These are phyloP conservation scores for Propithecus coquereli DNA, from an alignment of 2,113 vertebrate species.

Conservation along the genomic window DNA sequence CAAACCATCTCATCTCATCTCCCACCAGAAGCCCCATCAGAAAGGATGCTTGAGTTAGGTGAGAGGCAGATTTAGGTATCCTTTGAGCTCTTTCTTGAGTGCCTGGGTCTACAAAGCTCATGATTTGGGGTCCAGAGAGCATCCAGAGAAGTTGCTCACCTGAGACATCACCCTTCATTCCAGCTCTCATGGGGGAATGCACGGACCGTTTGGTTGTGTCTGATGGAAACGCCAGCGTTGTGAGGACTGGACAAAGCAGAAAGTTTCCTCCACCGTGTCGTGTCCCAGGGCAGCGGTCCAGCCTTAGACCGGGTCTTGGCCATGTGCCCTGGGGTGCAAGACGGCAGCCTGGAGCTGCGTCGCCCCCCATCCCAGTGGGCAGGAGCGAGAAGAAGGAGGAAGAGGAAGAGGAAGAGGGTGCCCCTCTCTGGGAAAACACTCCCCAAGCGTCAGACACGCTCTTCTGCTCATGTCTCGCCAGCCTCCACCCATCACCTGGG, in stretches of 20 bases:
- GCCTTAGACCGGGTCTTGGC: not conserved
- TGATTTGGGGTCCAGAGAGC: not conserved
- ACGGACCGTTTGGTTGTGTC: rapidly evolving
- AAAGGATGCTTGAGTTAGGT: too few species aligned
- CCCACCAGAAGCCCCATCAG: not conserved
- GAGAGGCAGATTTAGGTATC: not conserved
- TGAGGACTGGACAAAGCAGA: not conserved
- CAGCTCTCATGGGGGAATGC: rapidly evolving
- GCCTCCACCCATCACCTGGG: rapidly evolving
- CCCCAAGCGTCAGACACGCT: not conserved
- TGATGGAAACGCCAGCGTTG: not conserved
- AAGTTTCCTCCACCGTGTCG: rapidly evolving
- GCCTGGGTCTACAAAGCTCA: not conserved
- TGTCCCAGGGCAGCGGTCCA: not conserved
- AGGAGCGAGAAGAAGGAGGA: not conserved
- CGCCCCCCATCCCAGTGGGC: not conserved
- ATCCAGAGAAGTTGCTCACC: rapidly evolving
- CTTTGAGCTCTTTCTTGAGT: not conserved
- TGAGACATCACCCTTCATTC: not conserved
- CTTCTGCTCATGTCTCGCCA: rapidly evolving
- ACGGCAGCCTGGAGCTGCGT: too few species aligned
- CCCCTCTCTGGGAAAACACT: too few species aligned
- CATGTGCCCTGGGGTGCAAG: not conserved
- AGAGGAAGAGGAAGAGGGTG: rapidly evolving
- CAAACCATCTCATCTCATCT: rapidly evolving